A percentile compares a stretch with the other conserved stretches of the same genome.
phyloP scores from a whole-genome alignment of 1,140 invertebrate genomes.

The Euura saliciscinereae region DNA sequence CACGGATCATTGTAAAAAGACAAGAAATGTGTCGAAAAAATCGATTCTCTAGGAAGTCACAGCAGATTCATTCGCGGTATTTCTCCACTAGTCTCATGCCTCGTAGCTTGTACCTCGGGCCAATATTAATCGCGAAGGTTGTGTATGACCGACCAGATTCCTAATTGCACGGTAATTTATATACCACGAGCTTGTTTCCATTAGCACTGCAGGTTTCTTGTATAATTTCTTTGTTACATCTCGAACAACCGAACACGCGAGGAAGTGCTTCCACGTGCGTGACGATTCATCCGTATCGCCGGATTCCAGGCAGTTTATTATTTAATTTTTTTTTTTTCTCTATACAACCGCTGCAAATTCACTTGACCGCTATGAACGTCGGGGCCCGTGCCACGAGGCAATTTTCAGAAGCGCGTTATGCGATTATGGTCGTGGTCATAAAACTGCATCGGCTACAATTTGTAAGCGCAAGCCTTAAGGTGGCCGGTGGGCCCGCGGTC shows the following conservation, averaged over 20 bases:
- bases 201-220: not conserved
- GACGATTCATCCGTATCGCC: not conserved
- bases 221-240: not conserved
- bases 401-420: not conserved
- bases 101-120: no score
- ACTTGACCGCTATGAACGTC: not conserved
- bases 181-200: slow-evolving; percentile 5
- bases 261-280: not conserved
- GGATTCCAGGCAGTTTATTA: not conserved
- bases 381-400: not conserved
- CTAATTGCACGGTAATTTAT: slow-evolving; percentile 2
- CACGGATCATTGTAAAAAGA: no score
- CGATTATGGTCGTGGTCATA: not conserved
- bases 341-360: not conserved
- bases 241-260: not conserved
- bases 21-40: no score
- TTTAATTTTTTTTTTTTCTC: no score
- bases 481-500: not conserved
- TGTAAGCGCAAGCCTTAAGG: not conserved
- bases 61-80: no score
- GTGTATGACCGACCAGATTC: not conserved
- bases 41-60: no score
- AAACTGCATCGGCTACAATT: not conserved
- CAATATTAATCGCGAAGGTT: no score
- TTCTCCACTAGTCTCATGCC: no score